phyloP scores from a whole-genome alignment of 2,797 vertebrate species.

The Paramormyrops hopkinsi region DNA sequence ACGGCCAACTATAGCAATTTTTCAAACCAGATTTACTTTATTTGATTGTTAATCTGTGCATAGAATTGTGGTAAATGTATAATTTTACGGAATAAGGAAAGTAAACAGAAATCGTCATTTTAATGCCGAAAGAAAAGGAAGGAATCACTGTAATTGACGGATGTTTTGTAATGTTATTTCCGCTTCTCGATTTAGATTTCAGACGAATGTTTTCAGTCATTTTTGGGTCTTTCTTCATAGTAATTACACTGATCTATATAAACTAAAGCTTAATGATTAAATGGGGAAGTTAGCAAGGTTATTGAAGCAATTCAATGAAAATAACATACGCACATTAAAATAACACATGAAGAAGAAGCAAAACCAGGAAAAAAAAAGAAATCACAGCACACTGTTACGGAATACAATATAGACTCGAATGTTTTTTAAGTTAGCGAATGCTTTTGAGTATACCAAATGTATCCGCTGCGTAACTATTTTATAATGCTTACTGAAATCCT shows the following conservation, averaged over 20 bases:
- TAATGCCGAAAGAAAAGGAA: background rate
- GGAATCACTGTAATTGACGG: background rate
- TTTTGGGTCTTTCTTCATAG: background rate
- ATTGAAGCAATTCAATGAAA: background rate
- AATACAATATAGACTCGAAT: background rate
- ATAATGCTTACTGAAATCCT: background rate
- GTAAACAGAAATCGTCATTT: background rate
- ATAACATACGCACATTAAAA: background rate
- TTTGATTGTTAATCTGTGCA: background rate
- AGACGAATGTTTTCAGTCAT: background rate
- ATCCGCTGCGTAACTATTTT: background rate
- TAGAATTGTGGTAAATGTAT: background rate
- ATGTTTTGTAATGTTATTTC: background rate
- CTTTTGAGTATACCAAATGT: background rate
- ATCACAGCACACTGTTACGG: background rate
- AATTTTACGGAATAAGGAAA: background rate
- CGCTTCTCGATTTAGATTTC: conserved; percentile 5
- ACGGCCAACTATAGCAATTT: background rate
- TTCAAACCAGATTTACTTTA: background rate
- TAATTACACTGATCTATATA: background rate
- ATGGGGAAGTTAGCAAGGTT: background rate
- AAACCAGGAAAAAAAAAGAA: background rate
- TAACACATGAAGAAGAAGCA: background rate
- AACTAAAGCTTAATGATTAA: background rate
- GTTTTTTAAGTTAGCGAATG: background rate